A percentile compares a stretch with the other conserved stretches of the same genome.
Conservation (phyloP, 2,113 vertebrate species). For the Mobula birostris region DNA sequence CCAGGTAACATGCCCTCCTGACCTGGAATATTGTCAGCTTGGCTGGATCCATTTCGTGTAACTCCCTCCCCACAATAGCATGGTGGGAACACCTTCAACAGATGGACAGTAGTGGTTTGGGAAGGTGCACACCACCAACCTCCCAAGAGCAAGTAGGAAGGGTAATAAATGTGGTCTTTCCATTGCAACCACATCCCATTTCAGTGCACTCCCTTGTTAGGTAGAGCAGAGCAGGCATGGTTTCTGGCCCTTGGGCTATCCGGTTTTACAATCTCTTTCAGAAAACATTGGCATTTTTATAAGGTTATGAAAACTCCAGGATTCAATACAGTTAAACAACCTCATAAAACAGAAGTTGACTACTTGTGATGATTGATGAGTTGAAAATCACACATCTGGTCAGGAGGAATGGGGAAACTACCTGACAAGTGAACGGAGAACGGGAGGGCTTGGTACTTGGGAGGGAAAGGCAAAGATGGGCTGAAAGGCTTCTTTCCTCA, state of each 20-base stretch:
- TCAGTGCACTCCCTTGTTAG: background rate
- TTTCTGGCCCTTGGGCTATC: background rate
- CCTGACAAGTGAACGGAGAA: background rate
- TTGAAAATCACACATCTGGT: background rate
- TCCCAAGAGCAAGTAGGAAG: too few relatives aligned
- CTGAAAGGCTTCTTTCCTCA: background rate
- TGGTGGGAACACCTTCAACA: too few relatives aligned
- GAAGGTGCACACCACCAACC: too few relatives aligned
- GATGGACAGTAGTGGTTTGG: too few relatives aligned
- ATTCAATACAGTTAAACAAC: background rate
- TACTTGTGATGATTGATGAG: background rate
- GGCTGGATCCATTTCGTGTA: too few relatives aligned
- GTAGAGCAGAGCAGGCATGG: background rate
- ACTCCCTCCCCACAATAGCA: too few relatives aligned
- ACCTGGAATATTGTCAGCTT: too few relatives aligned
- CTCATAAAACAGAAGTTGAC: background rate
- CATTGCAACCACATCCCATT: background rate
- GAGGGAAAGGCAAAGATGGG: background rate
- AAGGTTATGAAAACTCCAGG: background rate
- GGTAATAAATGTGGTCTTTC: too few relatives aligned
- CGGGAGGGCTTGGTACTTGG: too few relatives aligned
- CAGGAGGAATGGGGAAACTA: too few relatives aligned
- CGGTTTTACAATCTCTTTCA: background rate
- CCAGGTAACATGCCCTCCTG: too few relatives aligned
- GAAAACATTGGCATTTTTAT: background rate